A percentile compares a stretch with the other conserved stretches of the same genome.
Evolutionary conservation across 2,113 vertebrate genomes (phyloP).

Genomic region (Formicarius rufipectus): DNA sequence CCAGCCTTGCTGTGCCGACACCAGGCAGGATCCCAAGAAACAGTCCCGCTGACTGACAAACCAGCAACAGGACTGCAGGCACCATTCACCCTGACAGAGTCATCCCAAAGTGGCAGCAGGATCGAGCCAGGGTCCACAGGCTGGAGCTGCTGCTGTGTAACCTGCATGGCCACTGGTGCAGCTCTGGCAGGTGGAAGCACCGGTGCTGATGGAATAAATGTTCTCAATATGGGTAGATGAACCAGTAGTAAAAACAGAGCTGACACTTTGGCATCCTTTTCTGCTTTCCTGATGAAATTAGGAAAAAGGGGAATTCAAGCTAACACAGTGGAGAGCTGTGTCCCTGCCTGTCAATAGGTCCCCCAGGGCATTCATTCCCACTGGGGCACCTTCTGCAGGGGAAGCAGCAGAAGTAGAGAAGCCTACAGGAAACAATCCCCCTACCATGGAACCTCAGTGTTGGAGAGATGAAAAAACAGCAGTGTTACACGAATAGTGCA

Average conservation of each 20-base stretch:
- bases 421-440: not conserved
- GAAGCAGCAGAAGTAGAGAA: not conserved
- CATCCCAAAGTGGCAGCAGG: not conserved
- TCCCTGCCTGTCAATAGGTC: not conserved
- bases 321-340: not conserved
- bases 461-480: not conserved
- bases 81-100: accelerated
- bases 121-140: not conserved
- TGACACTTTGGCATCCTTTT: not conserved
- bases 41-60: not conserved
- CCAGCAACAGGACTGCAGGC: accelerated
- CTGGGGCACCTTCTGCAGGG: not conserved
- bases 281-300: accelerated
- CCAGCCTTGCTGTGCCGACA: not conserved
- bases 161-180: not conserved
- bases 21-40: not conserved
- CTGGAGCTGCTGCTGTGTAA: not conserved
- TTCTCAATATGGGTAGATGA: not conserved
- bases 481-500: accelerated
- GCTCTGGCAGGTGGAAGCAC: not conserved
- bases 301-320: not conserved
- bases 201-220: not conserved
- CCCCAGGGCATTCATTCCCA: not conserved
- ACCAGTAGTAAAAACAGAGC: not conserved
- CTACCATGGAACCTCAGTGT: not conserved